Base-by-base conservation (phyloP, 2,888 invertebrate species). In the Leptura quadrifasciata region DNA sequence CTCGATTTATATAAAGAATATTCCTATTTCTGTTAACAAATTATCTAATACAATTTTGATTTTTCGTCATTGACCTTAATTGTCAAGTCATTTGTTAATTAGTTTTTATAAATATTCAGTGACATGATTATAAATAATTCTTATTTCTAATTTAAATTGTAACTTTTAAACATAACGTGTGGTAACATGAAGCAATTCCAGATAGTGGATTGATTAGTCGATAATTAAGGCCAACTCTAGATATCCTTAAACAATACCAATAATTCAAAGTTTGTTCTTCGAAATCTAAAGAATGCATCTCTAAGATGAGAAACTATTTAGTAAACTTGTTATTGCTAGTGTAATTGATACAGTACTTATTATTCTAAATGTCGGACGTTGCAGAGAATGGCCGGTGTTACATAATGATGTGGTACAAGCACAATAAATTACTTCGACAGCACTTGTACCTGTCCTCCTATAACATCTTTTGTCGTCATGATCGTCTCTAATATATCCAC, bases 351-450 rank as follows among this genome's bases (percentile, higher is more conserved):
- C 74, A 71, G 67, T 15, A 21, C 39, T 15, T 21, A 69, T 27
- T 39, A 58, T 12, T 20, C n/a, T 58, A 58, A 64, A 55, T 18
- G 27, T 39, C 24, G 69, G 69, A 72, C 55, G 61, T 65, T 60
- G 55, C 12, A 61, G 54, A 55, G 72, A 80, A 78, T 87, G 83
- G 69, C 91, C 92, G 68, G 90, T 88, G 86, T 97, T 97, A 90
- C 97, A 97, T 20, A 95, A 91, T 86, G 94, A 94, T 6, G 91
- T 91, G 84, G 94, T 93, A 88, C 97, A 97, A 75, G 95, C 91
- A 88, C 96, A 97, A 88, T 95, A 96, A 1, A 91, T 90, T 69
- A 94, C 93, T 81, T 93, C 92, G 0, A 96, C 92, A 82, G 94
- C 93, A 79, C 95, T 94, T 17, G 94, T 95, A 47, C 96, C 96